Base-by-base conservation (phyloP, 2,888 invertebrate species). In the Sinhomidia bicolor region DNA sequence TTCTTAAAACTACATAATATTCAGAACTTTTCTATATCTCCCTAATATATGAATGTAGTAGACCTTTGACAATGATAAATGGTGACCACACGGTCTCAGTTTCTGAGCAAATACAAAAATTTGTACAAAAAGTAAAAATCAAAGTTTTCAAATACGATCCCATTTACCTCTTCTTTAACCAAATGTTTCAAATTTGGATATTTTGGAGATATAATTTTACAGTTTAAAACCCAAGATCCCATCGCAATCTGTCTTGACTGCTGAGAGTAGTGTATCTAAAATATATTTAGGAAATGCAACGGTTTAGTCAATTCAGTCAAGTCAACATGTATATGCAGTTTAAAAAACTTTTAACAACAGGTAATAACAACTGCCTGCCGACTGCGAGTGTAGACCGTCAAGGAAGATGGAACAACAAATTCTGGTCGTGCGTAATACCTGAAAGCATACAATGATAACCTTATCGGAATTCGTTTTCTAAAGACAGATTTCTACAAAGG, bases 211-310 rank as follows among this genome's bases (percentile, higher is more conserved):
- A 60, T 14, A 47, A n/a, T n/a, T 81, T 81, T 81, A 60, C 74
- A 26, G 20, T 44, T 76, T 54, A 29, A 81, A 81, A 80, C 79
- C 81, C 87, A 65, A 71, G 87, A 87, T 87, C 76, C 87, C 87
- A 87, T 81, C 87, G 71, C 86, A 87, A 81, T 68, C 85, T 86
- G 87, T 74, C 87, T 87, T 87, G 68, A 87, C 80, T 81, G 87
- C 81, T 54, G 86, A 81, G 87, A 44, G 74, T 44, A 74, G 74
- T 74, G 87, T 74, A 87, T 87, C 87, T 87, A 87, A 87, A 87
- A 87, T 71, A 87, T 51, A 86, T 14, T 87, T 74, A 81, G 87
- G 87, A 87, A 87, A 87, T 87, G 87, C 87, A 87, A 80, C 41
- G 71, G 74, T 86, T 86, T 86, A 86, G 79, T 85, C 79, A 85